Evolutionary conservation across 2,113 vertebrate species (phyloP), one percentile per base, ranked within the genome.

Genomic region (Neopipo cinnamomea): DNA sequence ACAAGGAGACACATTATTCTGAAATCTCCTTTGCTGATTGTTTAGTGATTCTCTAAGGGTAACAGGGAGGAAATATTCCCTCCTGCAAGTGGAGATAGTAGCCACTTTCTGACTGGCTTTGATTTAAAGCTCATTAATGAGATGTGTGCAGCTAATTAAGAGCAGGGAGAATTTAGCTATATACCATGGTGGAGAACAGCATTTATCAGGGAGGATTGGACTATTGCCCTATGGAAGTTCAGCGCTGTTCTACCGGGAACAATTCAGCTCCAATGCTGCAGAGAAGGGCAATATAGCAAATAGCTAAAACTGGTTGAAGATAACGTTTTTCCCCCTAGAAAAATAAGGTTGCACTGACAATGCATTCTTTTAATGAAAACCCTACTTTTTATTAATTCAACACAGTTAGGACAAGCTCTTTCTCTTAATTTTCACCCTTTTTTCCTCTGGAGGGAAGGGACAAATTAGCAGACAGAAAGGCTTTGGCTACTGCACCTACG

Each of bases 1-100:
- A 96, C 91, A 96, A 95, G 81, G 85, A 92, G 75, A 96, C 91
- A 73, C 88, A 90, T 96, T 93, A 91, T 96, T 97, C 91, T 93
- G 96, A 96, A 96, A 93, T 83, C 95, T 93, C 96, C 59, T 95
- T 70, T 97, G 93, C 93, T 95, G 95, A 74, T 96, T 97, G 74
- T 96, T 97, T 86, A 91, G 87, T 68, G 90, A 95, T 89, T 86
- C 77, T 96, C 80, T 80, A 91, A 85, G 63, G 89, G 82, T 87
- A 95, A 92, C 92, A 93, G 95, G 75, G 82, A 89, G 90, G 71
- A 95, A 85, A 84, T 73, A 87, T 91, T 97, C 89, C 86, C 91
- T 83, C 52, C 65, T 94, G 95, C 87, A 91, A 95, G 77, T 89
- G 89, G 82, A 96, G 87, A 80, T 78, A 70, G 50, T 93, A 85